Evolutionary conservation across 1,140 invertebrate species (phyloP).

Genomic region (Euwallacea fornicatus): DNA sequence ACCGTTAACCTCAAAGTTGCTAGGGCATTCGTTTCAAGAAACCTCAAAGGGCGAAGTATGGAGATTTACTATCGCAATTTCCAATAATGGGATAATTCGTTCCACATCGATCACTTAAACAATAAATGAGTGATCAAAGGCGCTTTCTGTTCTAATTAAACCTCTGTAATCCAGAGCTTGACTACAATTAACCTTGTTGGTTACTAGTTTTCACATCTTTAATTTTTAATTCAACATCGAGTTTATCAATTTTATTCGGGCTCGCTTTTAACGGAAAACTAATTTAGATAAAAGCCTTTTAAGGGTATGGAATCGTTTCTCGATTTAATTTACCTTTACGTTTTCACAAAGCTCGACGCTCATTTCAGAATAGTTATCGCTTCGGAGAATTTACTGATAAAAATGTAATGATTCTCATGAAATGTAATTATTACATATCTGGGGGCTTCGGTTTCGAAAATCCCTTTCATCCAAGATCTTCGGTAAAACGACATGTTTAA

Average conservation of each 20-base stretch:
- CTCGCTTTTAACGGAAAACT: conserved; percentile 5
- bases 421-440: conserved; percentile 6
- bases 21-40: conserved; percentile 7
- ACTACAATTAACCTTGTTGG: too few relatives aligned
- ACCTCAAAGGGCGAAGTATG: conserved; percentile 11
- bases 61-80: conserved; percentile 7
- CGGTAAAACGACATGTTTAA: background rate
- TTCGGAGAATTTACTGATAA: background rate
- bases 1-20: conserved; percentile 5
- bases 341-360: conserved; percentile 5
- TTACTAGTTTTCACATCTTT: background rate
- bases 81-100: background rate
- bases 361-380: conserved; percentile 4
- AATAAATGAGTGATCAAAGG: too few relatives aligned
- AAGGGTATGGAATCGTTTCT: conserved; percentile 14
- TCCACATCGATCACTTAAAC: too few relatives aligned
- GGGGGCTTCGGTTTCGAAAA: background rate
- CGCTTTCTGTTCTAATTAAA: too few relatives aligned
- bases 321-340: conserved; percentile 15
- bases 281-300: conserved; percentile 16
- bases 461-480: background rate
- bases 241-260: conserved; percentile 10
- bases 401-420: conserved; percentile 4
- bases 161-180: too few relatives aligned
- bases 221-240: background rate